Evolutionary conservation across 92 coral and sea anemone species (phyloP).

Genomic region (Isaurus tuberculatus): DNA sequence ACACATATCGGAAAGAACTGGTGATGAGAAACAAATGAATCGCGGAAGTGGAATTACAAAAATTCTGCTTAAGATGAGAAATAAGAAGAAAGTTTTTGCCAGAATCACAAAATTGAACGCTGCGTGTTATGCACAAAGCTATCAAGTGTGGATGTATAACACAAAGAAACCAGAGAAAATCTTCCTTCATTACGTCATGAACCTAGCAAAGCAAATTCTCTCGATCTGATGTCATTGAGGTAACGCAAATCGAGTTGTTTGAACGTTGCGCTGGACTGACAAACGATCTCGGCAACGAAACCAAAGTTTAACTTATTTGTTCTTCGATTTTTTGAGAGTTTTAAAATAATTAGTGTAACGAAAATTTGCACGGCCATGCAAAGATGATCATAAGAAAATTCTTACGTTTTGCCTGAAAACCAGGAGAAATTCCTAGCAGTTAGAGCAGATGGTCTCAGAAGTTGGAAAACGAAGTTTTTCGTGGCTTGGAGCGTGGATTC

Average conservation of each 20-base stretch:
- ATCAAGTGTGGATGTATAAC: conserved; percentile 42
- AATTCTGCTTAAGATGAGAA: not conserved
- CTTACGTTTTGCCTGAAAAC: not conserved
- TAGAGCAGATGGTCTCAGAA: conserved; percentile 34
- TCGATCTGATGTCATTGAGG: conserved; percentile 47
- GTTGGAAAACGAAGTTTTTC: conserved; percentile 24
- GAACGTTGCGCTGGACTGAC: conserved; percentile 14
- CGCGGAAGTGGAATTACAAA: not conserved
- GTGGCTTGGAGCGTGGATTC: conserved; percentile 37
- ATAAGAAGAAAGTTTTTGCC: not conserved
- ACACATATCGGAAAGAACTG: conserved; percentile 24
- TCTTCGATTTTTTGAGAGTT: not conserved
- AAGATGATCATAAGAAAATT: not conserved
- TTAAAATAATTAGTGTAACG: not conserved
- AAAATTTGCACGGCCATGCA: not conserved
- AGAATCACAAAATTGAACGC: conserved; percentile 12
- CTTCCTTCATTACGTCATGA: conserved; percentile 51
- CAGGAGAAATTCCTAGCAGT: not conserved
- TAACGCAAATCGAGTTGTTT: not conserved
- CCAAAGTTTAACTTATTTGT: not conserved
- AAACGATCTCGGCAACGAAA: not conserved
- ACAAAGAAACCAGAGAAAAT: conserved; percentile 39
- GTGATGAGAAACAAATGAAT: conserved; percentile 1
- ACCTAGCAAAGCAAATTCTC: conserved; percentile 35
- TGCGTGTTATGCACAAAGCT: conserved; percentile 50